Base-by-base conservation (phyloP, 2,113 vertebrate genomes). In the Xenopus laevis region DNA sequence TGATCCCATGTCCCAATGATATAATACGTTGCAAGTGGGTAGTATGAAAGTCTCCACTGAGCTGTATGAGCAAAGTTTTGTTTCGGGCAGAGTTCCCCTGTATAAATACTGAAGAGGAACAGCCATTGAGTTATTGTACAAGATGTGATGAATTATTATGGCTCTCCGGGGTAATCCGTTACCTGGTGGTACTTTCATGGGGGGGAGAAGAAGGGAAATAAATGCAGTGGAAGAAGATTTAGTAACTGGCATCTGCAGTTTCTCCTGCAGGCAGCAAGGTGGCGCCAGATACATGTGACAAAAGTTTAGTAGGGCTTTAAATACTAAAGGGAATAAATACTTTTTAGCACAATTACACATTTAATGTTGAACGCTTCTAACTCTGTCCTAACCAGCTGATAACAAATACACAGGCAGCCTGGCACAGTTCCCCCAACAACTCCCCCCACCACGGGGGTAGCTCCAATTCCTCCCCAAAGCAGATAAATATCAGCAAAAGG, bases 211-310 rank as follows among this genome's bases (percentile, higher is more conserved):
- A 55, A 55, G 47, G 15, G 11, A 55, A n/a, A n/a, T 55, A 55
- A n/a, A 55, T 55, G 17, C 17, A 55, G 17, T 8, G 53, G 17
- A 0, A 27, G 1, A 55, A 55, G 17, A 55, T n/a, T 55, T 55
- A 55, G 53, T 55, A 55, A 55, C 16, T 16, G 4, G 16, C 16
- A 55, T 55, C 5, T 17, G 4, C 44, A 68, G 15, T 63, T 70
- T 27, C 50, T 52, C 2, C 11, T 5, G 1, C 27, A 18, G 4
- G 27, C 74, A 77, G 67, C 74, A 70, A 70, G 74, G 67, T 77
- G 74, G 74, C 74, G 69, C 67, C 50, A 77, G 59, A 77, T 40
- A 70, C 74, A 70, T 77, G 18, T 63, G 23, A 45, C 59, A 77
- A 23, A 27, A 23, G 17, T n/a, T 55, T n/a, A 16, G 15, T 55